Percentiles rank a stretch among this genome's conserved stretches.
These are phyloP conservation scores for Dermochelys coriacea DNA, from an alignment of 2,797 vertebrate species.

Conservation along the genomic window DNA sequence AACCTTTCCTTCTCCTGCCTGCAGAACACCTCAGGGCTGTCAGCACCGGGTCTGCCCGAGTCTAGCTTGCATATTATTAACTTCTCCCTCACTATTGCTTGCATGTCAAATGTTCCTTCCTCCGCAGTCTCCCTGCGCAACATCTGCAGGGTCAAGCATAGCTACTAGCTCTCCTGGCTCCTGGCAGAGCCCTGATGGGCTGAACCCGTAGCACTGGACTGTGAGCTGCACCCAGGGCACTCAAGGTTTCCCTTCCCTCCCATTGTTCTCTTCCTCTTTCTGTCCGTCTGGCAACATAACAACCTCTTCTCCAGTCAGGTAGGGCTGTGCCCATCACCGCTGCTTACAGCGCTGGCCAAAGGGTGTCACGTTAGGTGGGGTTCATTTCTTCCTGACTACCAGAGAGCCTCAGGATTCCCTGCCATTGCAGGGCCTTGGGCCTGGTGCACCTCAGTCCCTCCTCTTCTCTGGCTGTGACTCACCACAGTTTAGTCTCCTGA, in stretches of 20 bases:
- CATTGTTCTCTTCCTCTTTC: neutral
- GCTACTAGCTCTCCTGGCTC: neutral
- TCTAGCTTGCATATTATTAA: neutral
- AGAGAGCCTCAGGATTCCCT: neutral
- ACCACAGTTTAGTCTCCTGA: neutral
- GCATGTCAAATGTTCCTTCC: neutral
- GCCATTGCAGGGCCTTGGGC: neutral
- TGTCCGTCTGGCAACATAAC: neutral
- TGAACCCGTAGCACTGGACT: neutral
- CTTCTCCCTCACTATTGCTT: neutral
- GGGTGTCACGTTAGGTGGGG: neutral
- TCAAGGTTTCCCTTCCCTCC: neutral
- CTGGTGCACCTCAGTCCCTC: neutral
- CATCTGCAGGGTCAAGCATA: neutral
- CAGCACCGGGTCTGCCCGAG: neutral
- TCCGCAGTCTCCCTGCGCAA: neutral
- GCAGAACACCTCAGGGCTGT: fast-evolving
- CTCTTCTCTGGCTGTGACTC: too few species aligned
- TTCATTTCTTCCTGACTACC: neutral
- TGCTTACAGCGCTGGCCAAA: neutral
- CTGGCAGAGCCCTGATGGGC: neutral
- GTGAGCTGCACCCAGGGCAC: neutral
- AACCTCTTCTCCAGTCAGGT: neutral
- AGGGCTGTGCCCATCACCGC: neutral
- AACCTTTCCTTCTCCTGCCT: conserved; percentile 35